Conservation (phyloP, 2,113 vertebrate genomes). For the Catharus fuscescens region DNA sequence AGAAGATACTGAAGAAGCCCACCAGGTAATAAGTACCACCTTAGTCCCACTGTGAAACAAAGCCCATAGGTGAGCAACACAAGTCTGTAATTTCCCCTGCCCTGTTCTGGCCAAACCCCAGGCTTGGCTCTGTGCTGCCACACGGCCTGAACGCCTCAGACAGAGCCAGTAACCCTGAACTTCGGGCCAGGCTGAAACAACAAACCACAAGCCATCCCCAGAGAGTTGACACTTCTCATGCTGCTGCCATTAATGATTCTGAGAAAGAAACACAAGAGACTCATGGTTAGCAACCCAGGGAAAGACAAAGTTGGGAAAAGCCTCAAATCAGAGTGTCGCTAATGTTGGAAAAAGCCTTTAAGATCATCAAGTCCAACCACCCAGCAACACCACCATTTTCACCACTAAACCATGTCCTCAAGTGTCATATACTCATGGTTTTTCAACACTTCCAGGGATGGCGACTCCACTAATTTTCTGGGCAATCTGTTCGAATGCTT, state of each 20-base stretch:
- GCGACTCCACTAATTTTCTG: background rate
- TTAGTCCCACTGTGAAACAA: background rate
- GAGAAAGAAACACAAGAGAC: background rate
- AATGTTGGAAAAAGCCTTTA: background rate
- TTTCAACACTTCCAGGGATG: background rate
- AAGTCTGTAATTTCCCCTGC: background rate
- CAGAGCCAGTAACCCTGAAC: background rate
- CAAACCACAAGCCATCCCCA: background rate
- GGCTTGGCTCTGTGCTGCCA: rapidly evolving
- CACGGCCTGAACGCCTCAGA: background rate
- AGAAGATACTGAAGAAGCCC: background rate
- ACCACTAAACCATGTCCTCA: background rate
- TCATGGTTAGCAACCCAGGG: background rate
- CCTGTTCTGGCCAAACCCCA: background rate
- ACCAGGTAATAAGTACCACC: rapidly evolving
- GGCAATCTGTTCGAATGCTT: background rate
- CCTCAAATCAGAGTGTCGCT: background rate
- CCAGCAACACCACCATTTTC: background rate
- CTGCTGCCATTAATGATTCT: background rate
- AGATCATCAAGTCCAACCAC: background rate
- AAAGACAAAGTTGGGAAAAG: background rate
- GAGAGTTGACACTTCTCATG: background rate
- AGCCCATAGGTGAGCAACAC: background rate
- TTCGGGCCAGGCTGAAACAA: background rate
- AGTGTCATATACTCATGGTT: background rate